Percentiles rank a stretch among this genome's conserved stretches.
Conservation (phyloP, 2,113 vertebrate genomes). For the Amphiprion ocellaris region DNA sequence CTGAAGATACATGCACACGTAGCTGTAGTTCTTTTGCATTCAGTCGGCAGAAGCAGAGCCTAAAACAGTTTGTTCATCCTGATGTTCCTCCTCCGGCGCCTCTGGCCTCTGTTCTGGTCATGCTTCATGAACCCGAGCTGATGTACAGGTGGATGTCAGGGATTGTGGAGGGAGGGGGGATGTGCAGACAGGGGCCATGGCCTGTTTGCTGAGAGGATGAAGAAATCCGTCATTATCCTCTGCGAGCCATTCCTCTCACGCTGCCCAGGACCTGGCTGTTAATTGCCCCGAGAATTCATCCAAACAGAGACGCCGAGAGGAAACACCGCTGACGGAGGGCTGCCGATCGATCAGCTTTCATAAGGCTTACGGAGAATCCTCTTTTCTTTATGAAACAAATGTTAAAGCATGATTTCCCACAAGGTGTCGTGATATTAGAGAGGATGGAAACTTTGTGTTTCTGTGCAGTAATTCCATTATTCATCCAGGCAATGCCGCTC, state of each 20-base stretch:
- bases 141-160: slow-evolving; percentile 58
- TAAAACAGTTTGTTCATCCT: slow-evolving; percentile 25
- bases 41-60: neutral
- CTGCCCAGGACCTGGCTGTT: slow-evolving; percentile 30
- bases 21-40: slow-evolving; percentile 18
- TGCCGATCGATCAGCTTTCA: slow-evolving; percentile 17
- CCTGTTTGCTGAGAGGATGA: slow-evolving; percentile 73
- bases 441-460: neutral
- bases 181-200: slow-evolving; percentile 7
- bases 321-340: neutral
- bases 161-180: neutral
- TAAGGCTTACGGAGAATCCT: neutral
- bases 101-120: slow-evolving; percentile 45
- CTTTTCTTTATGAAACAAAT: slow-evolving; percentile 36
- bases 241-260: slow-evolving; percentile 64
- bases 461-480: neutral
- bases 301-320: slow-evolving; percentile 46
- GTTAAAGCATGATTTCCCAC: slow-evolving; percentile 36
- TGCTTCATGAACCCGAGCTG: slow-evolving; percentile 58
- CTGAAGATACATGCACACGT: slow-evolving; percentile 1
- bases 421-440: slow-evolving; percentile 35
- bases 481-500: neutral
- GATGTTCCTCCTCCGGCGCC: slow-evolving; percentile 19
- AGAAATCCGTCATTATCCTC: slow-evolving; percentile 70
- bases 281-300: slow-evolving; percentile 54